Evolutionary conservation across 1,140 invertebrate genomes (phyloP).

Genomic region (Thereuonema tuberculata): DNA sequence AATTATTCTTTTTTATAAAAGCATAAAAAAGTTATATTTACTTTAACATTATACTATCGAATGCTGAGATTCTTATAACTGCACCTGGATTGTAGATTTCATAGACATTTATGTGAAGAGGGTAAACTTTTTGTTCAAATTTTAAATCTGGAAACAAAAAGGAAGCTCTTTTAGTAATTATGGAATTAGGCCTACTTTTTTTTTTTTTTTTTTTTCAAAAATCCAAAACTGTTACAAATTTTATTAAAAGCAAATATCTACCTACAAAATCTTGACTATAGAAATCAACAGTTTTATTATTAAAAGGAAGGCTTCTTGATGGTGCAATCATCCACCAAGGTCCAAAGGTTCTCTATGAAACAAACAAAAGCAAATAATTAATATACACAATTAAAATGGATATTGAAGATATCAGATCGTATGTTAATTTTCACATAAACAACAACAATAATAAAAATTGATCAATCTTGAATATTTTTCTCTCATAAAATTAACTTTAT

Average conservation of each 20-base stretch:
- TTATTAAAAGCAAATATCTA: no score
- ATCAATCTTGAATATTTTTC: no score
- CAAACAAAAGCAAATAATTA: background rate
- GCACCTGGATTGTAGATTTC: constrained; percentile 84
- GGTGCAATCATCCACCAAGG: constrained; percentile 72
- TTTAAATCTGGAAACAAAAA: constrained; percentile 31
- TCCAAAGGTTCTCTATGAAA: constrained; percentile 70
- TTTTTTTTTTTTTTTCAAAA: no score
- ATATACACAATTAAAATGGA: no score
- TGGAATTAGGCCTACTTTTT: no score
- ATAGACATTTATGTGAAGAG: constrained; percentile 59
- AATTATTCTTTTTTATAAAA: background rate
- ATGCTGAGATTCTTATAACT: constrained; percentile 65
- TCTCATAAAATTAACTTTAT: no score
- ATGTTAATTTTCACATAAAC: no score
- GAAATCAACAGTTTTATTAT: constrained; percentile 43
- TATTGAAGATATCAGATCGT: no score
- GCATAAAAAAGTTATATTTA: constrained; percentile 16
- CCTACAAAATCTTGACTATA: constrained; percentile 74
- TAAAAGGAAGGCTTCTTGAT: constrained; percentile 50
- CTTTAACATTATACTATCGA: no score
- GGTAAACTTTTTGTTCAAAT: constrained; percentile 59
- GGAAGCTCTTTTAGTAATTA: no score
- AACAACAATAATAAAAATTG: no score
- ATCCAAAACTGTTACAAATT: no score